phyloP scores from a whole-genome alignment of 2,797 vertebrate species.

The Hirundo rustica region DNA sequence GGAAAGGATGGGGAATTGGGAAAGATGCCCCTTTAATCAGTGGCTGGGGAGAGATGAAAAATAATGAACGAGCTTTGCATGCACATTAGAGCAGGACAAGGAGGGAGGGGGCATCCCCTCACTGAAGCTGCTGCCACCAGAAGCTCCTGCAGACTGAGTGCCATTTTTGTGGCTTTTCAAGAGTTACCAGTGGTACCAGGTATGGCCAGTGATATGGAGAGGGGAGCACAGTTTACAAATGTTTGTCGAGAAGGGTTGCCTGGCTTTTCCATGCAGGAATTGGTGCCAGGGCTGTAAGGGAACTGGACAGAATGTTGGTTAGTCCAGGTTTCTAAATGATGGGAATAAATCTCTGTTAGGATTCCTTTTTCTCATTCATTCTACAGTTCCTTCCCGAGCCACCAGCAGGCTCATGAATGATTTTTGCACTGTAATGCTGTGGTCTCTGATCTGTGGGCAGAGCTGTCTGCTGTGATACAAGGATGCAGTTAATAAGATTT shows the following conservation, averaged over 20 bases:
- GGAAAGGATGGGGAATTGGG: not conserved
- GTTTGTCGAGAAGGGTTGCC: fast-evolving
- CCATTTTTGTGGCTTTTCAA: not conserved
- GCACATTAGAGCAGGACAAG: not conserved
- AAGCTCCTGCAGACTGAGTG: not conserved
- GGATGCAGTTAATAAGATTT: not conserved
- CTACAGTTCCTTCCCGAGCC: not conserved
- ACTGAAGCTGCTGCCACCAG: not conserved
- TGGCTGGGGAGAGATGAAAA: not conserved
- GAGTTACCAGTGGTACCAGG: not conserved
- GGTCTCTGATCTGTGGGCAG: slow-evolving; percentile 21
- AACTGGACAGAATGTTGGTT: not conserved
- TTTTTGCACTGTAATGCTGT: slow-evolving; percentile 37
- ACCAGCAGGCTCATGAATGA: not conserved
- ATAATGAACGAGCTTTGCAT: not conserved
- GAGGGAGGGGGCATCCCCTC: not conserved
- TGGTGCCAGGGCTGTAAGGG: not conserved
- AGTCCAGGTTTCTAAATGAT: not conserved
- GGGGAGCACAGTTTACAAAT: not conserved
- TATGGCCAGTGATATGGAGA: not conserved
- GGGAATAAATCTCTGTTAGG: not conserved
- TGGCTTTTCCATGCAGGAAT: fast-evolving
- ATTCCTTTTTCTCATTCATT: not conserved
- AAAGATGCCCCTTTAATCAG: not conserved
- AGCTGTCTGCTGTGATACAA: not conserved